Percentiles rank a stretch among this genome's conserved stretches.
phyloP scores from a whole-genome alignment of 2,797 vertebrate species.

The Esox masquinongy region DNA sequence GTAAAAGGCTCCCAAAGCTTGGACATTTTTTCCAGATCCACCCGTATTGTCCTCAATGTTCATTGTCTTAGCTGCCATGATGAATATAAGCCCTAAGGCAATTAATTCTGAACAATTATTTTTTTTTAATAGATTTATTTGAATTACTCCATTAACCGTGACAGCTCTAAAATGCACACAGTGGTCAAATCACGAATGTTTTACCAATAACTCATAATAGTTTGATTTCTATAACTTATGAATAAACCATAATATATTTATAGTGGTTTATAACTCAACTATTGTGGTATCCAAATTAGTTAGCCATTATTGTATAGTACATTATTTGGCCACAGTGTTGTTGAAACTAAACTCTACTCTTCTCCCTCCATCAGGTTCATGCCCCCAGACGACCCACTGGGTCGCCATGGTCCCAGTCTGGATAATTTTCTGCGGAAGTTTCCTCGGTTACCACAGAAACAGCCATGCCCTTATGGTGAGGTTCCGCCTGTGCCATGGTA shows the following conservation, averaged over 20 bases:
- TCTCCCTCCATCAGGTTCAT: conserved; percentile 65
- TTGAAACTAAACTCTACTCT: not conserved
- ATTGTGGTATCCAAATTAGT: not conserved
- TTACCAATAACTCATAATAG: not conserved
- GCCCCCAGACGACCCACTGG: conserved; percentile 77
- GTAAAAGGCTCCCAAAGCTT: too few species aligned
- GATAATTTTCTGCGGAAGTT: conserved; percentile 72
- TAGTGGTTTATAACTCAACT: not conserved
- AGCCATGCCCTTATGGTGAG: conserved; percentile 93
- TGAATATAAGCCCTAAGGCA: too few species aligned
- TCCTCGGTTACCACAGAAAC: conserved; percentile 82
- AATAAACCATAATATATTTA: not conserved
- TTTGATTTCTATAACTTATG: not conserved
- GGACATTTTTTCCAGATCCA: too few species aligned
- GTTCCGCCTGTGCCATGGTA: conserved; percentile 6
- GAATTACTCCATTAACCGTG: too few species aligned
- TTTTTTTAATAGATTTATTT: too few species aligned
- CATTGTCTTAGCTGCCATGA: too few species aligned
- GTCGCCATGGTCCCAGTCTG: conserved; percentile 73
- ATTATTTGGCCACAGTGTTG: not conserved
- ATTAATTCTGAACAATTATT: too few species aligned
- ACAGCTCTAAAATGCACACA: not conserved
- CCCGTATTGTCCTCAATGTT: too few species aligned
- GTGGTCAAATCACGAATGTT: not conserved
- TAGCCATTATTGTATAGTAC: not conserved